phyloP scores from a whole-genome alignment of 1,140 invertebrate species.

The Sitodiplosis mosellana region DNA sequence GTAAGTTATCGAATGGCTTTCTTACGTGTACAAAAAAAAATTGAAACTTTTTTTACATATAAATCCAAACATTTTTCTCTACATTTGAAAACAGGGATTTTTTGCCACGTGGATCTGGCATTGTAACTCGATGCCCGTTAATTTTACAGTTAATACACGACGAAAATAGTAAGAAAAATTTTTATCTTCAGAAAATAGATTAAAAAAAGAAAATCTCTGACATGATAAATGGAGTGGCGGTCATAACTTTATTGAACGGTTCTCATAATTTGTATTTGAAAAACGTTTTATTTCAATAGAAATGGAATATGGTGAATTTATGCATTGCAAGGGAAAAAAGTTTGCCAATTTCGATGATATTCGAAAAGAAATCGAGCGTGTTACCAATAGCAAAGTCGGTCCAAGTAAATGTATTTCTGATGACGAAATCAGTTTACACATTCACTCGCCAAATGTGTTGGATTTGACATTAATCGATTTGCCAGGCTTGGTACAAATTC shows the following conservation, averaged over 20 bases:
- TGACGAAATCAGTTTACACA: slow-evolving; percentile 55
- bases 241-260: too few species aligned
- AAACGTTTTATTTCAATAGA: too few species aligned
- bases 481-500: slow-evolving; percentile 38
- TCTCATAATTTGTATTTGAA: too few species aligned
- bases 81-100: not conserved
- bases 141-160: too few species aligned
- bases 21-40: too few species aligned
- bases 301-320: not conserved
- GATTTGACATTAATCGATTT: slow-evolving; percentile 40
- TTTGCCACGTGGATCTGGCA: not conserved
- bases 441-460: slow-evolving; percentile 35
- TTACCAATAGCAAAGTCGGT: slow-evolving; percentile 64
- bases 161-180: too few species aligned
- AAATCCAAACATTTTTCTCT: too few species aligned
- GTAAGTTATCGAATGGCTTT: too few species aligned
- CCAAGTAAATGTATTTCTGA: slow-evolving; percentile 6
- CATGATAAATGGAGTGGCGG: too few species aligned
- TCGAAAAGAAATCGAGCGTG: slow-evolving; percentile 57
- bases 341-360: slow-evolving; percentile 1
- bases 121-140: not conserved
- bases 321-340: not conserved
- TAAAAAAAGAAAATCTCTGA: not conserved
- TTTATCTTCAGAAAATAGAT: not conserved
- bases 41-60: too few species aligned